Evolutionary conservation across 2,888 invertebrate species (phyloP), one percentile per base, ranked within the genome.

Genomic region (Platycnemis pennipes): DNA sequence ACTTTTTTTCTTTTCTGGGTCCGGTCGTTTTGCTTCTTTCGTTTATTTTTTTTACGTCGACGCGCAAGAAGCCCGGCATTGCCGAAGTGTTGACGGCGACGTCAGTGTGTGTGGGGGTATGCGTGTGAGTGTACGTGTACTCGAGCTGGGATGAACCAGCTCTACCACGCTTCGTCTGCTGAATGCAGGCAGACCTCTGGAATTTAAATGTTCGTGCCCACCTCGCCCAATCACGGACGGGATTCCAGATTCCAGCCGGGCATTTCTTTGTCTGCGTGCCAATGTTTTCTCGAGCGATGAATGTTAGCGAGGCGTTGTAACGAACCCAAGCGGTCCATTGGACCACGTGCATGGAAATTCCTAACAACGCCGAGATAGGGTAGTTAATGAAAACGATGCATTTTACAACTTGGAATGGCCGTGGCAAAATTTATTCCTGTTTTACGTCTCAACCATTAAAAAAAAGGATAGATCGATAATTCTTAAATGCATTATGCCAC

Each of bases 171-270:
- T 31, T 8, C 31, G 13, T 31, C 37, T 37, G 31, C 69, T 37
- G 77, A 77, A 13, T 77, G 77, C 77, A 77, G 77, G 77, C 77
- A 77, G 77, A 77, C 77, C 77, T 77, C 77, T 77, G 77, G 77
- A 77, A 77, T 77, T 77, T 77, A 77, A 77, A 77, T 77, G 77
- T 77, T 77, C 77, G 31, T 37, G 77, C 37, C 37, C 77, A 77
- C 77, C 77, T 77, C 77, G 77, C 37, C 77, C 77, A 77, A 77
- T 77, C 77, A 37, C 77, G 37, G 77, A 77, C 26, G 77, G 77
- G 77, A 77, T 77, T 77, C 77, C 77, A 77, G 77, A 77, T 77
- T 77, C 77, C 77, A 77, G 77, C 77, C 77, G 31, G 77, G 37
- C 37, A 37, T 77, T 77, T 77, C 77, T 77, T 77, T 77, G 37